Evolutionary conservation across 2,113 vertebrate genomes (phyloP).

Genomic region (Cololabis saira): DNA sequence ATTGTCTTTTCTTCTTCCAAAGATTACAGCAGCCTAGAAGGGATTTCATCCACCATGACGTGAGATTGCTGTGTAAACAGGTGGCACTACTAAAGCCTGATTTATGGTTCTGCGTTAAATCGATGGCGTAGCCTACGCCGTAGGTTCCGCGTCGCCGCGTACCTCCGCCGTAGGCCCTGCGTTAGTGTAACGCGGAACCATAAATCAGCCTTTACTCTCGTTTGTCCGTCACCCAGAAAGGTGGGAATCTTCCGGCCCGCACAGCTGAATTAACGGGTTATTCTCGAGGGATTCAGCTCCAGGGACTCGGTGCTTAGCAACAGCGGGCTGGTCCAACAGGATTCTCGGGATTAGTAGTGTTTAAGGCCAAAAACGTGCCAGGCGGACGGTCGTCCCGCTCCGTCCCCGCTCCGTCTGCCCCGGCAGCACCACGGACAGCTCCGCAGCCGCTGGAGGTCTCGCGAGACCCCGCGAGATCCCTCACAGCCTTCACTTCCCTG

Average conservation of each 20-base stretch:
- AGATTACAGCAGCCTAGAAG: conserved; percentile 22
- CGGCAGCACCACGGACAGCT: conserved; percentile 80
- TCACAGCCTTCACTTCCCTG: no score
- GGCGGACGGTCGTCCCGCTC: neutral
- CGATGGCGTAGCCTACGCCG: no score
- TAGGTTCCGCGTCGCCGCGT: no score
- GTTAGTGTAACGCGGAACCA: no score
- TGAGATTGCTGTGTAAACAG: conserved; percentile 13
- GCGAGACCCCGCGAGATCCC: neutral
- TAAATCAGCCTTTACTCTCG: no score
- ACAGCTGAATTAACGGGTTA: neutral
- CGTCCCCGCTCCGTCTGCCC: neutral
- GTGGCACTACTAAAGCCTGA: no score
- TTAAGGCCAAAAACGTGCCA: no score
- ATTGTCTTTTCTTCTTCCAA: conserved; percentile 7
- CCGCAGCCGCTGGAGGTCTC: neutral
- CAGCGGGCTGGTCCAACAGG: neutral
- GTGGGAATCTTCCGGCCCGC: neutral
- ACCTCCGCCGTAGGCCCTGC: no score
- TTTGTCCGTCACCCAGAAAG: neutral
- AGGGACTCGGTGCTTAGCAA: neutral
- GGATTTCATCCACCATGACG: conserved; percentile 13
- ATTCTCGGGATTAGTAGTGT: no score
- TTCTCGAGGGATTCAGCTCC: neutral
- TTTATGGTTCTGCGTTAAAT: no score